Evolutionary conservation across 2,888 invertebrate genomes (phyloP), one percentile per base, ranked within the genome.

Genomic region (Lasioglossum lativentre): DNA sequence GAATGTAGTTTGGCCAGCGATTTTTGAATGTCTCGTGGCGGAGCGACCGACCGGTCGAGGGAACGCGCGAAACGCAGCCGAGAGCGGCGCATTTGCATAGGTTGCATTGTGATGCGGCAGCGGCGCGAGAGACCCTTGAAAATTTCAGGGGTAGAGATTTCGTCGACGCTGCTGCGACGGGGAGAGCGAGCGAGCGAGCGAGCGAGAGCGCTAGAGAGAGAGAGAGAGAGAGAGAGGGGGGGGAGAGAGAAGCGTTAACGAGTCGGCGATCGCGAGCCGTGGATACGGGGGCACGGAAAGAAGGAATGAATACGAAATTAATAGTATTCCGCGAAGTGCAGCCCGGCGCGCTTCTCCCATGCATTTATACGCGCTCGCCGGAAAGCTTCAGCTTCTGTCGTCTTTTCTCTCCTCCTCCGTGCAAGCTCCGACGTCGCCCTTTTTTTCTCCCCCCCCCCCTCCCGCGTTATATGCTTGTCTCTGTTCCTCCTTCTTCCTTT

Each of bases 251-350:
- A 45, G 71, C 83, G 85, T 90, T 90, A 90, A 90, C 89, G 90
- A 90, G 89, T 85, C 78, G 87, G 80, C 83, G 90, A 88, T 88
- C 88, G 83, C 85, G 75, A 82, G 74, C 47, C 72, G 83, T 80
- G 82, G 77, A 75, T 73, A 59, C 81, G 86, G 74, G 63, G 73
- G 84, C 78, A 75, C 74, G 84, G 83, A 89, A 90, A 88, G 90
- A 87, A 84, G 87, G 84, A 90, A 90, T 91, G 91, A 90, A 91
- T 91, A 90, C 82, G 87, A 91, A 91, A 91, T 91, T 91, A 91
- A 91, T 91, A 90, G 87, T 90, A 91, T 91, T 90, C 90, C 80
- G 78, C 81, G 74, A 86, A 91, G 87, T 83, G 88, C 83, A 86
- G 82, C 70, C 73, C 83, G 81, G 75, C 80, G 81, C 81, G 80